Evolutionary conservation across 53 echinoderm and acorn worm species (phyloP), one percentile per base, ranked within the genome.

Genomic region (Henricia sp.): DNA sequence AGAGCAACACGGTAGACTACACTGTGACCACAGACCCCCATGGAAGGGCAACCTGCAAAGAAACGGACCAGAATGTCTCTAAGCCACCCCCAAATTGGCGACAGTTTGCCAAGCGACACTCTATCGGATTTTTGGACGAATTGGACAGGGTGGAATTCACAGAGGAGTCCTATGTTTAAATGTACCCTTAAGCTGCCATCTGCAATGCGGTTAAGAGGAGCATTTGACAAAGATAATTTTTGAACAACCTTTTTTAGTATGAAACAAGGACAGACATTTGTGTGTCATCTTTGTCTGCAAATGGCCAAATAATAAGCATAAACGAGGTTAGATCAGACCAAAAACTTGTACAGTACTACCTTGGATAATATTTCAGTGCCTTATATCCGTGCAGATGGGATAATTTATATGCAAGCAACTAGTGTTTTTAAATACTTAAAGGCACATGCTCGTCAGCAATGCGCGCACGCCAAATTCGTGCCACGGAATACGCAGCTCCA

Each of bases 111-210:
- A 75, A 75, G 30, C 75, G 75, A 3, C 75, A 89, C 52, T 92
- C 92, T 3, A 80, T 86, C 33, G 78, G 87, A 19, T 88, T 84
- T 24, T 74, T 87, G 40, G 91, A 89, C 42, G 93, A 95, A 42
- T 76, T 89, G 46, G 91, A 84, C 64, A 93, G 71, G 34, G 91
- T 90, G 39, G 91, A 93, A 33, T 95, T 91, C 54, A 91, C 91
- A 3, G 95, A 95, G 74, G 95, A 95, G 68, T 93, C 95, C 12
- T 95, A 95, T 83, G 95, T n/a, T n/a, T n/a, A n/a, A n/a, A n/a
- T n/a, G n/a, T n/a, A n/a, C n/a, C n/a, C n/a, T n/a, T n/a, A n/a
- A n/a, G n/a, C n/a, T n/a, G n/a, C n/a, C n/a, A n/a, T n/a, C n/a
- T n/a, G n/a, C n/a, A n/a, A n/a, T n/a, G n/a, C n/a, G n/a, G n/a